phyloP scores from a whole-genome alignment of 1,140 invertebrate genomes.

The Pemphigus obesinymphae region DNA sequence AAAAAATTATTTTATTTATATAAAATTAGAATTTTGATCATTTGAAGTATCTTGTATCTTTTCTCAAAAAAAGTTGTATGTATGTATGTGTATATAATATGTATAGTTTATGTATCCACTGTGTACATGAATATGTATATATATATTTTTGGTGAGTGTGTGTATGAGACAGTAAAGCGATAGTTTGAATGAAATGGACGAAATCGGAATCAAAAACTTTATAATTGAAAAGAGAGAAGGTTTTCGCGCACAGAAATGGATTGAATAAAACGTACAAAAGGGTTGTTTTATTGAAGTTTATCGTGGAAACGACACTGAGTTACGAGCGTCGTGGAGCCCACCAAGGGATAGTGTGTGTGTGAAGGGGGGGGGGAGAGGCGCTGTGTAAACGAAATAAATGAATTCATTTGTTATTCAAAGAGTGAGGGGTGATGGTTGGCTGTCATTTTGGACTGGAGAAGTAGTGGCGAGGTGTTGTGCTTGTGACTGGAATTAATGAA shows the following conservation, averaged over 20 bases:
- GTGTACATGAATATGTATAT: no score
- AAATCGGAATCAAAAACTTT: conserved; percentile 38
- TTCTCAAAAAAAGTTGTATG: no score
- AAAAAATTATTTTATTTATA: no score
- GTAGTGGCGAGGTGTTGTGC: conserved; percentile 28
- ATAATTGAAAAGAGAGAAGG: conserved; percentile 33
- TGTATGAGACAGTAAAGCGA: neutral
- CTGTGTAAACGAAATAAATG: conserved; percentile 40
- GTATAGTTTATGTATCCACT: no score
- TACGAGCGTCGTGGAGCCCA: neutral
- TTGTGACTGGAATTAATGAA: conserved; percentile 37
- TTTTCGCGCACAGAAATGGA: conserved; percentile 31
- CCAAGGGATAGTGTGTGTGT: no score
- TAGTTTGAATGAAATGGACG: no score
- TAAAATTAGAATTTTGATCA: no score
- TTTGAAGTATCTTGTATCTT: no score
- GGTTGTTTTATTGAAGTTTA: conserved; percentile 42
- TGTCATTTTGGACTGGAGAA: conserved; percentile 22
- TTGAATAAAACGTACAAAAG: conserved; percentile 41
- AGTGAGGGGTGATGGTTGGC: conserved; percentile 21
- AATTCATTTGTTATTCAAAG: conserved; percentile 41
- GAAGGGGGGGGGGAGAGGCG: neutral
- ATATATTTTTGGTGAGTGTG: neutral
- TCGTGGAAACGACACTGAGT: conserved; percentile 41
- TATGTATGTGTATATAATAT: no score